phyloP scores from a whole-genome alignment of 1,140 invertebrate genomes.

The Andrena cerasifolii region DNA sequence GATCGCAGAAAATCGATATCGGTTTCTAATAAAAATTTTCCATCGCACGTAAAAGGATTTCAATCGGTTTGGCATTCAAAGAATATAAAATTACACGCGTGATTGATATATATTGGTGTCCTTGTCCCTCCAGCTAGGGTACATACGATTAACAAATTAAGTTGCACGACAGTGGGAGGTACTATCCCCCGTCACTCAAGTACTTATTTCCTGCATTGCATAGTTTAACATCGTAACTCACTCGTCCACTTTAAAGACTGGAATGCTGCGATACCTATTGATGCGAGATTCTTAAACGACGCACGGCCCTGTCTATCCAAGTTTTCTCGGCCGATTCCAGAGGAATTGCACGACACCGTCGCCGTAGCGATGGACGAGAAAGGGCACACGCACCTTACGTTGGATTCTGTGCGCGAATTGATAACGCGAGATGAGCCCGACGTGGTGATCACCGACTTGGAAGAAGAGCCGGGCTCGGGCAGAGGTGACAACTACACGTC shows the following conservation, averaged over 20 bases:
- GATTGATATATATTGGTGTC: conserved; percentile 80
- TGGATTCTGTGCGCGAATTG: conserved; percentile 77
- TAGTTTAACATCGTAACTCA: conserved; percentile 65
- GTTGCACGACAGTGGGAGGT: conserved; percentile 68
- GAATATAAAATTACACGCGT: conserved; percentile 71
- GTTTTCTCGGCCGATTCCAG: neutral
- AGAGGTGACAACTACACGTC: conserved; percentile 89
- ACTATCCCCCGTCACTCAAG: conserved; percentile 76
- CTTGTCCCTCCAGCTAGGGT: conserved; percentile 77
- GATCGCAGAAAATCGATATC: neutral
- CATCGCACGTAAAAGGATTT: conserved; percentile 24
- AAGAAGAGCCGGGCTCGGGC: conserved; percentile 86
- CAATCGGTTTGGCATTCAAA: conserved; percentile 65
- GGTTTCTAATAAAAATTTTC: conserved; percentile 7
- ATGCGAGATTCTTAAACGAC: conserved; percentile 15
- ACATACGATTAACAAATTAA: conserved; percentile 78
- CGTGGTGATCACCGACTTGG: conserved; percentile 74
- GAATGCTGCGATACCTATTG: conserved; percentile 35
- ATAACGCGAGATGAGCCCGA: conserved; percentile 77
- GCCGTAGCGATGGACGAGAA: conserved; percentile 33
- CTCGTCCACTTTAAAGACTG: conserved; percentile 66
- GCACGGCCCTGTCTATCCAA: neutral
- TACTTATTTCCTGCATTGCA: conserved; percentile 79
- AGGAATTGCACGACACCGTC: neutral
- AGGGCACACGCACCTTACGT: conserved; percentile 66